Percentiles rank a stretch among this genome's conserved stretches.
Evolutionary conservation across 2,888 invertebrate genomes (phyloP).

Genomic region (Campoletis raptor): DNA sequence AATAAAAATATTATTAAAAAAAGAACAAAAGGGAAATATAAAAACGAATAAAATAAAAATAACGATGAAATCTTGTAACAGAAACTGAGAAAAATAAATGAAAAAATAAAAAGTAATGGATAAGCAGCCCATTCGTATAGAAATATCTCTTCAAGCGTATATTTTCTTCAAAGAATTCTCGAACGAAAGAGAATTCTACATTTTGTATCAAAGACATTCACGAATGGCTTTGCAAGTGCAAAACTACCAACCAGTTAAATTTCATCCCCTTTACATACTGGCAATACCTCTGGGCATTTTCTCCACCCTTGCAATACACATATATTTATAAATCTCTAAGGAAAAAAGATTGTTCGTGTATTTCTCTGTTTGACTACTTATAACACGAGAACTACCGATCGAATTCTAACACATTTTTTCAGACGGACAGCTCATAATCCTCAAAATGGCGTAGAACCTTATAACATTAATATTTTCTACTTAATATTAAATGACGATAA

Average conservation of each 20-base stretch:
- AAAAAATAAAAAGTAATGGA: neutral
- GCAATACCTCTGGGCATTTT: constrained; percentile 11
- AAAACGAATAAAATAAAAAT: neutral
- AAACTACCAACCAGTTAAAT: constrained; percentile 15
- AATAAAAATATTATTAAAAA: neutral
- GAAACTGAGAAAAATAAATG: neutral
- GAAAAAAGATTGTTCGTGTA: neutral
- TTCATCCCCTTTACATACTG: neutral
- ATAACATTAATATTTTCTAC: neutral
- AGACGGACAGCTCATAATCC: neutral
- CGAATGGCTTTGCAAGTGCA: neutral
- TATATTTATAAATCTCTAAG: constrained; percentile 8
- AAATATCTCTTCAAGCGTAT: neutral
- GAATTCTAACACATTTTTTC: neutral
- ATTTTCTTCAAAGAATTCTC: constrained; percentile 21
- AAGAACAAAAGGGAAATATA: neutral
- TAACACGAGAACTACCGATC: neutral
- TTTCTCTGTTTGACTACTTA: neutral
- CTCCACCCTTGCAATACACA: neutral
- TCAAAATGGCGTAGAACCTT: neutral
- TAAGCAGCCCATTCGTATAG: neutral
- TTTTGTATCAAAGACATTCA: constrained; percentile 12
- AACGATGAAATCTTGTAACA: neutral
- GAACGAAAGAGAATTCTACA: constrained; percentile 3
- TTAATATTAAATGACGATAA: neutral